Evolutionary conservation across 1,140 invertebrate genomes (phyloP).

Genomic region (Proctacanthus coquilletti): DNA sequence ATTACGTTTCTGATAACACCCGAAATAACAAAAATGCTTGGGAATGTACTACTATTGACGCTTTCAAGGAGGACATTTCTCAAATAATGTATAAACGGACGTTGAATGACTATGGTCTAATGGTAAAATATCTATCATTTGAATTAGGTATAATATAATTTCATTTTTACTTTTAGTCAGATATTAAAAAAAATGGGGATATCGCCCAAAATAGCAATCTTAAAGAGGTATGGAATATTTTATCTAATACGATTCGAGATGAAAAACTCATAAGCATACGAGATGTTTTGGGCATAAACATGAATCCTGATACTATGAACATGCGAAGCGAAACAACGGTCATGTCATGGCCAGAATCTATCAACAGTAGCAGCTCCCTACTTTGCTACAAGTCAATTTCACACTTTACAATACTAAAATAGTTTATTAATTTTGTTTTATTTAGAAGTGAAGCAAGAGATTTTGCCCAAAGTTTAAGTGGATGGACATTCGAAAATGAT

Average conservation of each 20-base stretch:
- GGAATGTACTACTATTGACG: too few relatives aligned
- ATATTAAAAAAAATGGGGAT: slow-evolving; percentile 48
- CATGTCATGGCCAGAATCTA: slow-evolving; percentile 25
- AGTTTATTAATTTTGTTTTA: slow-evolving; percentile 11
- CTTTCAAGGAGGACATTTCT: slow-evolving; percentile 64
- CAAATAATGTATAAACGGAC: slow-evolving; percentile 54
- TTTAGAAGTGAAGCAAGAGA: slow-evolving; percentile 58
- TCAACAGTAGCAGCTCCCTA: slow-evolving; percentile 23
- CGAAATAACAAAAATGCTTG: too few relatives aligned
- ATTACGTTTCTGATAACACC: too few relatives aligned
- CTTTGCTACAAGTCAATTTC: slow-evolving; percentile 17
- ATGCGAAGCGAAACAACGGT: slow-evolving; percentile 21
- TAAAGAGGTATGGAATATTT: slow-evolving; percentile 56
- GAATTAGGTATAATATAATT: too few relatives aligned
- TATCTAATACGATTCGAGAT: slow-evolving; percentile 7
- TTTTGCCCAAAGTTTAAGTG: slow-evolving; percentile 67
- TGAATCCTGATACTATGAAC: too few relatives aligned
- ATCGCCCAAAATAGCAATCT: slow-evolving; percentile 46
- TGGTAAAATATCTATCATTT: slow-evolving; percentile 45
- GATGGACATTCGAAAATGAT: slow-evolving; percentile 66
- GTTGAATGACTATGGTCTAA: slow-evolving; percentile 58
- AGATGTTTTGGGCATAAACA: slow-evolving; percentile 40
- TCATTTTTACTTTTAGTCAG: slow-evolving; percentile 29
- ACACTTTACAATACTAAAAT: neutral
- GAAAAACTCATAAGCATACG: slow-evolving; percentile 20